These are phyloP conservation scores for Pteruthius melanotis DNA, from an alignment of 2,113 vertebrate species.

Conservation along the genomic window DNA sequence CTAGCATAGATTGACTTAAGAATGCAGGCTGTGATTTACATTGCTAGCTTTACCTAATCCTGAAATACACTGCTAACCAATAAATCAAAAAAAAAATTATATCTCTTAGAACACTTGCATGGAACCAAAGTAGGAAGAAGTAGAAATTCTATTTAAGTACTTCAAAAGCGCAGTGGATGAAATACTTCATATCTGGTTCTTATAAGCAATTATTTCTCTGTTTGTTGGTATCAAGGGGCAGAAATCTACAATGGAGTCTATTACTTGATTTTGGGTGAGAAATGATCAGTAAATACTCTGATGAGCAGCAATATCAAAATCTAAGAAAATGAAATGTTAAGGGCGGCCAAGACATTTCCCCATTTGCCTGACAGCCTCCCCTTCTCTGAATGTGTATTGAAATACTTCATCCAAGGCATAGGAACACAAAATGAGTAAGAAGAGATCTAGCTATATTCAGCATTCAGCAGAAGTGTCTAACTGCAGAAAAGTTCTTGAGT, in stretches of 20 bases:
- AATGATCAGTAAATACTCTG: neutral
- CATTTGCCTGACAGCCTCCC: neutral
- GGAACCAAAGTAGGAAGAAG: neutral
- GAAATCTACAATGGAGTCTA: neutral
- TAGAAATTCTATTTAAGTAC: neutral
- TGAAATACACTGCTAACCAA: neutral
- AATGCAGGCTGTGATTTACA: neutral
- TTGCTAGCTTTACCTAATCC: neutral
- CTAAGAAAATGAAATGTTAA: neutral
- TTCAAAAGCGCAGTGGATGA: neutral
- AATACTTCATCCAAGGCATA: neutral
- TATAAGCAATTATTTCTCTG: neutral
- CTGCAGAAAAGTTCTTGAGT: neutral
- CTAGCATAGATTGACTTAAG: neutral
- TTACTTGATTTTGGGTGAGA: neutral
- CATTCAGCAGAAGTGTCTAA: neutral
- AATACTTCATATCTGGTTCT: neutral
- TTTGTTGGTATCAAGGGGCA: neutral
- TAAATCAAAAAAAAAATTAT: neutral
- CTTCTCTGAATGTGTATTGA: neutral
- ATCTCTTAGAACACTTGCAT: neutral
- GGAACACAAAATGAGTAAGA: neutral
- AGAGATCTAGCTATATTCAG: neutral
- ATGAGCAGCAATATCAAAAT: neutral
- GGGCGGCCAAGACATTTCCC: neutral